Conservation (phyloP, 2,888 invertebrate genomes). For the Stramonita haemastoma region DNA sequence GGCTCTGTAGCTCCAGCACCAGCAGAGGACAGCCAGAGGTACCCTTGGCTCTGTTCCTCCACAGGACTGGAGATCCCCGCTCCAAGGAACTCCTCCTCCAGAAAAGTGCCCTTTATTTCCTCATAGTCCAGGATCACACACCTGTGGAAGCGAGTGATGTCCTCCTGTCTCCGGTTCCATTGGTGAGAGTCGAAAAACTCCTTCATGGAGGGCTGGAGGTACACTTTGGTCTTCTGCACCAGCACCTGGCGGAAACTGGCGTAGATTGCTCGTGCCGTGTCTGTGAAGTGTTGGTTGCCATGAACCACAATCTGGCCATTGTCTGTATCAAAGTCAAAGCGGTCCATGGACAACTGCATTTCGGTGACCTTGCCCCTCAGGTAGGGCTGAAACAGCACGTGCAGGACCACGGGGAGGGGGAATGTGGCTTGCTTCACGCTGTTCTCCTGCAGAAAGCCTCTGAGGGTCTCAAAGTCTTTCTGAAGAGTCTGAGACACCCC, state of each 20-base stretch:
- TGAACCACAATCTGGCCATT: not conserved
- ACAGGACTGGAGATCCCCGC: not conserved
- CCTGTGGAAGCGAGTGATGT: slow-evolving; percentile 14
- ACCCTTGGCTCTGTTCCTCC: too few relatives aligned
- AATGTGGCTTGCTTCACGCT: not conserved
- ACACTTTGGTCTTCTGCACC: not conserved
- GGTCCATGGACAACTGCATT: not conserved
- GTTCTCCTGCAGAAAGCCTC: slow-evolving; percentile 25
- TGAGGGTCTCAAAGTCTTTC: not conserved
- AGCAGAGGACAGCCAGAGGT: too few relatives aligned
- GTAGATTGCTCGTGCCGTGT: not conserved
- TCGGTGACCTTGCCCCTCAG: not conserved
- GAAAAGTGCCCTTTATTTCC: not conserved
- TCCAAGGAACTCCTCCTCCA: not conserved
- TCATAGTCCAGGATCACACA: slow-evolving; percentile 9
- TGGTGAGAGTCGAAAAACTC: not conserved
- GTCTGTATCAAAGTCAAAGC: not conserved
- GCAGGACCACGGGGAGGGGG: not conserved
- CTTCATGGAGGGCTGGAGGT: slow-evolving; percentile 24
- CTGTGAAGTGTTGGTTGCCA: not conserved
- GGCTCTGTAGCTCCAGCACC: too few relatives aligned
- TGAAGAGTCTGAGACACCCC: not conserved
- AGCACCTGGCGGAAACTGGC: not conserved
- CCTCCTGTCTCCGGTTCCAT: not conserved
- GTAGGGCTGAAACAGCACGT: not conserved